Conservation (phyloP, 30 jellyfish, hydroid and myxozoan species). For the Turritopsis rubra region DNA sequence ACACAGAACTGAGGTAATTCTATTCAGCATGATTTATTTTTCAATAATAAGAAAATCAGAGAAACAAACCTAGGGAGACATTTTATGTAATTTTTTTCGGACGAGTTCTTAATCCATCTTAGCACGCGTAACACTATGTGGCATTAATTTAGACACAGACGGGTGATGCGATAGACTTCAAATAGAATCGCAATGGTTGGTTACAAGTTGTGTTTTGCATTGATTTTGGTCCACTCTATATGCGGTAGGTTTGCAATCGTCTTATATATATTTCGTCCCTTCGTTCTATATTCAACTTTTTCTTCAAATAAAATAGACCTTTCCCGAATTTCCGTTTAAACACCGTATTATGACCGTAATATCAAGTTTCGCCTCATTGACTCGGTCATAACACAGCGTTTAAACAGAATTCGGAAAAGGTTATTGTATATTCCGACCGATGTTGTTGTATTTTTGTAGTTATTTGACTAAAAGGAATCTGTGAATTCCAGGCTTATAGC, state of each 20-base stretch:
- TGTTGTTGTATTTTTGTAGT: not conserved
- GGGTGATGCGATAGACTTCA: not conserved
- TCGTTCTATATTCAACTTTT: too few species aligned
- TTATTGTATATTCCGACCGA: not conserved
- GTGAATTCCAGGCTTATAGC: not conserved
- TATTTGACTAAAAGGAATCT: not conserved
- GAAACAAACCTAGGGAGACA: not conserved
- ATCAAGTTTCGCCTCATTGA: too few species aligned
- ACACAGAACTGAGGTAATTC: conserved; percentile 15
- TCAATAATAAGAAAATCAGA: not conserved
- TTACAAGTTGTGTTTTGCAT: not conserved
- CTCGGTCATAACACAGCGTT: too few species aligned
- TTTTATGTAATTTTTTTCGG: not conserved
- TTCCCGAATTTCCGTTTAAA: too few species aligned
- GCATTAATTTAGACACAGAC: not conserved
- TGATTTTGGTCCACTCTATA: not conserved
- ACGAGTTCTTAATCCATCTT: not conserved
- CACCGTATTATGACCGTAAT: too few species aligned
- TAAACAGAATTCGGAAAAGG: too few species aligned
- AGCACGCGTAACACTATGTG: not conserved
- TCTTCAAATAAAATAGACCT: too few species aligned
- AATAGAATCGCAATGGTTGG: not conserved
- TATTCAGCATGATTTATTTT: not conserved
- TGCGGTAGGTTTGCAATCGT: not conserved
- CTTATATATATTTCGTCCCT: too few species aligned